Conservation (phyloP, 2,113 vertebrate species). For the Rafetus swinhoei region DNA sequence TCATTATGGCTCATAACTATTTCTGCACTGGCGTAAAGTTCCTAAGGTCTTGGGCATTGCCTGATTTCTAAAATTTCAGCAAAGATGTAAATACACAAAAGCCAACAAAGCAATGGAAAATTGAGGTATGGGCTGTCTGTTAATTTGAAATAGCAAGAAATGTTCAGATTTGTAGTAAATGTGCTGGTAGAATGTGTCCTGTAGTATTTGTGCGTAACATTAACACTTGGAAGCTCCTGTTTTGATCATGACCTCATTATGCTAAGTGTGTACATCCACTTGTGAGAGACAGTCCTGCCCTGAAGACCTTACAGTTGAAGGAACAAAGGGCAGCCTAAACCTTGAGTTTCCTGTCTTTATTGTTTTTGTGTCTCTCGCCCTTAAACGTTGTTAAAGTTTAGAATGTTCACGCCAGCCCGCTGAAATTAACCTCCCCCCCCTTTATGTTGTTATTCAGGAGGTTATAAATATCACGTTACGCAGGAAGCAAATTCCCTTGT, state of each 20-base stretch:
- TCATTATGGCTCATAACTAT: not conserved
- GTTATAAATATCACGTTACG: constrained; percentile 53
- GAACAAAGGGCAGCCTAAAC: not conserved
- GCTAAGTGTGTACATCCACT: no score
- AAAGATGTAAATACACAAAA: not conserved
- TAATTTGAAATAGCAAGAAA: not conserved
- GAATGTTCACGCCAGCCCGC: constrained; percentile 20
- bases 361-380: accelerated
- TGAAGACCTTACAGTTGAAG: accelerated
- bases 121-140: not conserved
- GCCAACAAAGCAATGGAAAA: not conserved
- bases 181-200: not conserved
- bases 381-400: constrained; percentile 3
- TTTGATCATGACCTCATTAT: not conserved
- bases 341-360: not conserved
- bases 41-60: not conserved
- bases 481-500: constrained; percentile 61
- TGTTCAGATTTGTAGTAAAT: accelerated
- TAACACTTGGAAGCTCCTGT: not conserved
- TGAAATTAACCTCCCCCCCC: constrained; percentile 16
- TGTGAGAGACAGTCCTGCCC: not conserved
- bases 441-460: constrained; percentile 5
- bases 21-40: not conserved
- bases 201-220: not conserved
- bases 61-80: not conserved